phyloP scores from a whole-genome alignment of 2,113 vertebrate species.

The Nipponia nippon region DNA sequence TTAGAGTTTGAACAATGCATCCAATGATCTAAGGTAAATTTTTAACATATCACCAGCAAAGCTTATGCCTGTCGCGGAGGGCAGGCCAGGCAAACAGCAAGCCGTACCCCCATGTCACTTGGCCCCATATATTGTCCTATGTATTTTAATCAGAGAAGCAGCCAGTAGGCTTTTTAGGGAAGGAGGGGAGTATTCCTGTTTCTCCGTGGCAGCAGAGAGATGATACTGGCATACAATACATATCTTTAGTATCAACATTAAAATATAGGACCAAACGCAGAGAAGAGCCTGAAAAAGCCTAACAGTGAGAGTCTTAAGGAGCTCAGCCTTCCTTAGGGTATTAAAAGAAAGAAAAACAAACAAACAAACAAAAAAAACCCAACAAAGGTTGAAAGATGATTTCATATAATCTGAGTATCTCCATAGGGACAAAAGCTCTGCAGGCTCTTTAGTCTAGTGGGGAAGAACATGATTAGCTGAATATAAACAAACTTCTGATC shows the following conservation, averaged over 20 bases:
- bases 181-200: not conserved
- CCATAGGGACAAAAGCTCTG: not conserved
- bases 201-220: not conserved
- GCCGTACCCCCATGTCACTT: not conserved
- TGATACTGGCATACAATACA: not conserved
- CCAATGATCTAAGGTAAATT: not conserved
- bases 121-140: not conserved
- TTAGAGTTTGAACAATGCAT: not conserved
- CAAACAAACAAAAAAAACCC: not conserved
- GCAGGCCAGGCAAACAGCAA: not conserved
- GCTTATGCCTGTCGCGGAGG: not conserved
- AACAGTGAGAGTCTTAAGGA: not conserved
- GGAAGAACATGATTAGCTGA: not conserved
- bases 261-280: not conserved
- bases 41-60: not conserved
- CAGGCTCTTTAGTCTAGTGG: not conserved
- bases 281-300: not conserved
- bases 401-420: not conserved
- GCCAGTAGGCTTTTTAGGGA: not conserved
- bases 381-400: not conserved
- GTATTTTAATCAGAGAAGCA: not conserved
- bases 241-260: not conserved
- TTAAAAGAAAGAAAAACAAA: not conserved
- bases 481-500: conserved; percentile 5
- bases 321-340: not conserved